These are phyloP conservation scores for Carposina sasakii DNA, from an alignment of 1,140 invertebrate species.

Conservation along the genomic window DNA sequence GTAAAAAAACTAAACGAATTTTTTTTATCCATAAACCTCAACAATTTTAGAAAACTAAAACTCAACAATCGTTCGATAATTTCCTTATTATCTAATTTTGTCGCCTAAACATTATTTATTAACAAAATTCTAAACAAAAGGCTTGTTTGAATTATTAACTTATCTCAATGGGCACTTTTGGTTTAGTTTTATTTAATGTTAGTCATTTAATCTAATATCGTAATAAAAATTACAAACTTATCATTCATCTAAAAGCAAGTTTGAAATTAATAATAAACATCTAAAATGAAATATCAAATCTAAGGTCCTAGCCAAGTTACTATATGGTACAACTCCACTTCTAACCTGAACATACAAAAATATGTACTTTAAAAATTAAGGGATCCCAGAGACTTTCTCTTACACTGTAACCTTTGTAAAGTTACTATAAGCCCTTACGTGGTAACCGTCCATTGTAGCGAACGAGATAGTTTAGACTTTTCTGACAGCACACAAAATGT, in stretches of 20 bases:
- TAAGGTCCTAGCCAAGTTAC: conserved; percentile 65
- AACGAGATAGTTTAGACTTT: too few relatives aligned
- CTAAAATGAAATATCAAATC: conserved; percentile 70
- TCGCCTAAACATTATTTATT: conserved; percentile 66
- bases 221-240: conserved; percentile 71
- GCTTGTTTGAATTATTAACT: conserved; percentile 66
- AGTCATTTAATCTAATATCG: conserved; percentile 69
- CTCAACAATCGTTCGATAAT: conserved; percentile 67
- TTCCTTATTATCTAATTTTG: conserved; percentile 69
- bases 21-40: conserved; percentile 68
- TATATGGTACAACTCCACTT: conserved; percentile 55
- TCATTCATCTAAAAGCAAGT: conserved; percentile 66
- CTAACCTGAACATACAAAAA: conserved; percentile 70
- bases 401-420: too few relatives aligned
- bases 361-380: conserved; percentile 67
- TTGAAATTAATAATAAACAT: conserved; percentile 67
- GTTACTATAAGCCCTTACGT: too few relatives aligned
- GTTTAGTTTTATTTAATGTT: conserved; percentile 73
- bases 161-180: conserved; percentile 74
- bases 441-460: too few relatives aligned
- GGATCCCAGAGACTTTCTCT: too few relatives aligned
- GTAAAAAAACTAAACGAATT: conserved; percentile 59
- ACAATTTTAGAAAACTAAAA: conserved; percentile 71
- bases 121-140: conserved; percentile 66
- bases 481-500: conserved; percentile 60